phyloP scores from a whole-genome alignment of 2,888 invertebrate genomes.

The Ephialtes manifestator region DNA sequence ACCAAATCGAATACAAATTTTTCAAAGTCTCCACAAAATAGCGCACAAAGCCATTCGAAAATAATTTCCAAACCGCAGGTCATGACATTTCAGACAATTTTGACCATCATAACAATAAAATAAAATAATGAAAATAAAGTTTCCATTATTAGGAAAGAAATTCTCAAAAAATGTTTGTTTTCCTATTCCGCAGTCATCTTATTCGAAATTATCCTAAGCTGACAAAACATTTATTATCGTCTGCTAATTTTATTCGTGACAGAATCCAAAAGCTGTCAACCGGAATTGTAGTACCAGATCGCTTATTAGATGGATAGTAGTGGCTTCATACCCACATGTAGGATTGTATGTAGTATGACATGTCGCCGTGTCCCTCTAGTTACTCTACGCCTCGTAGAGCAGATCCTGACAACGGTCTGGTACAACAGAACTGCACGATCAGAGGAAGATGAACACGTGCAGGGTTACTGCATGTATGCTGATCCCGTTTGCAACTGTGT shows the following conservation, averaged over 20 bases:
- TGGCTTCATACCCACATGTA: neutral
- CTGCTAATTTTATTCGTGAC: neutral
- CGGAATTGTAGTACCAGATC: neutral
- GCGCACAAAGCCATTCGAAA: no score
- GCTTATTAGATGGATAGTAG: neutral
- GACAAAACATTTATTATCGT: neutral
- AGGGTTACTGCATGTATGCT: neutral
- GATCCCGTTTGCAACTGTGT: neutral
- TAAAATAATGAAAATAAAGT: no score
- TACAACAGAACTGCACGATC: conserved; percentile 6
- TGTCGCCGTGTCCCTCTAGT: neutral
- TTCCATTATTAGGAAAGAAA: no score
- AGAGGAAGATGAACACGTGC: neutral
- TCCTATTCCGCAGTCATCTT: neutral
- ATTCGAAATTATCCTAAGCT: neutral
- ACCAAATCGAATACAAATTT: neutral
- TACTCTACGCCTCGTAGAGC: conserved; percentile 3
- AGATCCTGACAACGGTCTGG: neutral
- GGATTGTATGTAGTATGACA: neutral
- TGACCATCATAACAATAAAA: no score
- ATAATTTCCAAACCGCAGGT: no score
- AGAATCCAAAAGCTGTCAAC: neutral
- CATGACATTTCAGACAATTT: no score
- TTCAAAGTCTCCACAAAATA: neutral
- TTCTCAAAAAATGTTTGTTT: neutral